Evolutionary conservation across 2,797 vertebrate genomes (phyloP), one percentile per base, ranked within the genome.

Genomic region (Cyclura pinguis): DNA sequence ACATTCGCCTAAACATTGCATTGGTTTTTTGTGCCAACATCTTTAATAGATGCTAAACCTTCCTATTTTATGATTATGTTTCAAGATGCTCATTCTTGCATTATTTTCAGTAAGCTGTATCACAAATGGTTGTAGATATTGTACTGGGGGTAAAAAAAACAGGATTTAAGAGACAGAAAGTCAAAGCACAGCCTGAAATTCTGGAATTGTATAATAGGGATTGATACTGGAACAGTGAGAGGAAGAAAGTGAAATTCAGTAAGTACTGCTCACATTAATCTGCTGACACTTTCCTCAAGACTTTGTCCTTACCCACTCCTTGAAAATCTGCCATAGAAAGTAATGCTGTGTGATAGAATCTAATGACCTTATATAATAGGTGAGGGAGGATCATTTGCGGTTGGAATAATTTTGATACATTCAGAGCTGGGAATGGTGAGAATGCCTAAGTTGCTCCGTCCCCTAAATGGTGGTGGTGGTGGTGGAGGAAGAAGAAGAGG

Each of bases 311-410:
- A 24, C 5, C 5, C 35, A 50, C 29, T 32, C n/a, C 22, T 77
- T 64, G 42, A 16, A 77, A 84, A 78, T 64, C 24, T 85, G 72
- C 42, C 47, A 64, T 50, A 59, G 38, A n/a, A 67, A 88, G 52
- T 42, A 57, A 50, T 78, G 0, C 8, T 47, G 42, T 69, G 57
- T 47, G 55, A 42, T 42, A 74, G 14, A 59, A 1, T 57, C 18
- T 67, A 83, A 84, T 18, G 35, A 72, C 47, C 29, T 62, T 84
- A 80, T 85, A 78, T 88, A 88, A 0, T 50, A 64, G 12, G 84
- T 62, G 74, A 80, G n/a, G n/a, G 80, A 84, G 82, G 85, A 57
- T 32, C 47, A 72, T 94, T 84, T 92, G 74, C 91, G 88, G 35
- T 76, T 3, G 0, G 0, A 88, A 64, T 89, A 84, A 73, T 88